A percentile compares a stretch with the other conserved stretches of the same genome.
These are phyloP conservation scores for Berghia stephanieae DNA, from an alignment of 1,140 invertebrate species.

Conservation along the genomic window DNA sequence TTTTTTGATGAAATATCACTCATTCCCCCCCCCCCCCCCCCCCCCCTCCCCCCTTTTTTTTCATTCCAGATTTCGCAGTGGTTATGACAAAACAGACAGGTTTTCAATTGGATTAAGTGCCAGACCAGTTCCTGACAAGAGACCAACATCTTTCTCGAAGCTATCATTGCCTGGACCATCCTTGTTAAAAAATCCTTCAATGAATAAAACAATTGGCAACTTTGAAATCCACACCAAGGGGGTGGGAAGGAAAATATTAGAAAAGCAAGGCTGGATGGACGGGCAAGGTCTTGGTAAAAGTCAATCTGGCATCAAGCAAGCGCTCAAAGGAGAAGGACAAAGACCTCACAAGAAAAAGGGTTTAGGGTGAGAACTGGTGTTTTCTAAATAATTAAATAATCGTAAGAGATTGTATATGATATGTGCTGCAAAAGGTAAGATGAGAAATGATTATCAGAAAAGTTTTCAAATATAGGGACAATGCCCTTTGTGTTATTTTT, in stretches of 20 bases:
- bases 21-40: no score
- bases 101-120: slow-evolving; percentile 53
- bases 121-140: slow-evolving; percentile 10
- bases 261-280: slow-evolving; percentile 71
- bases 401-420: background rate
- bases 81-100: slow-evolving; percentile 48
- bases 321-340: slow-evolving; percentile 64
- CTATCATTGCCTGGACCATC: no score
- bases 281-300: slow-evolving; percentile 69
- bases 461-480: background rate
- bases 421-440: background rate
- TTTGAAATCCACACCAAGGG: slow-evolving; percentile 70
- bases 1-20: no score
- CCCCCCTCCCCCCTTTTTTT: no score
- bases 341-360: slow-evolving; percentile 59
- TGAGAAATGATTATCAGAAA: background rate
- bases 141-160: slow-evolving; percentile 22
- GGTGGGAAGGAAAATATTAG: slow-evolving; percentile 69
- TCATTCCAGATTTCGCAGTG: slow-evolving; percentile 50
- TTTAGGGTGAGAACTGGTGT: slow-evolving; percentile 55
- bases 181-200: no score
- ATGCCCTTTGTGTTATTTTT: background rate
- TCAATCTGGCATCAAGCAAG: slow-evolving; percentile 56
- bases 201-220: slow-evolving; percentile 60
- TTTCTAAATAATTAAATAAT: background rate